phyloP scores from a whole-genome alignment of 2,888 invertebrate genomes.

The Nebria salina region DNA sequence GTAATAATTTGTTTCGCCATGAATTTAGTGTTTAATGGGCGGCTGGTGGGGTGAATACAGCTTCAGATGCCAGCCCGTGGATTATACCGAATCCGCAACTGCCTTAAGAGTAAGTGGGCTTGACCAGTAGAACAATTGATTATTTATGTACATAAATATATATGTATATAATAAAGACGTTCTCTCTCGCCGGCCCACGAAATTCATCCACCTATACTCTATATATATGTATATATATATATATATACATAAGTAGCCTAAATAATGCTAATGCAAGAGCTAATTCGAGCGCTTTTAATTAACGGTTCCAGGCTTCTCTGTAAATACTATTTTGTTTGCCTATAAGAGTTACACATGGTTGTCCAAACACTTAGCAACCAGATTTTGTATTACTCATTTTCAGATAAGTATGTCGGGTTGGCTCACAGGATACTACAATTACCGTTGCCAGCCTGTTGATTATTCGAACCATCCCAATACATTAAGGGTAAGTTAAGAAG shows the following conservation, averaged over 20 bases:
- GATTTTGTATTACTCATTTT: conserved; percentile 67
- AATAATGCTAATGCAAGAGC: too few relatives aligned
- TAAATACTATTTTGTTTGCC: too few relatives aligned
- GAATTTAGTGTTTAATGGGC: conserved; percentile 81
- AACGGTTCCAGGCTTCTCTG: too few relatives aligned
- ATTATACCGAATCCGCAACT: conserved; percentile 81
- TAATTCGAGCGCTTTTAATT: too few relatives aligned
- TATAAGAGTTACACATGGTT: not conserved
- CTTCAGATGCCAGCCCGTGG: conserved; percentile 89
- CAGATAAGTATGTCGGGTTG: conserved; percentile 92
- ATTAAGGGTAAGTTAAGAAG: conserved; percentile 79
- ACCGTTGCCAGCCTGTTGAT: conserved; percentile 96
- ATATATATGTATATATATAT: not conserved
- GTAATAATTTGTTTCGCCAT: not conserved
- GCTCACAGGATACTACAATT: conserved; percentile 94
- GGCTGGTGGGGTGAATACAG: conserved; percentile 90
- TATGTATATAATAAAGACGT: conserved; percentile 5
- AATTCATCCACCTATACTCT: not conserved
- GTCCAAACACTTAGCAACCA: conserved; percentile 27
- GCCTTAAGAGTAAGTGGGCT: conserved; percentile 83
- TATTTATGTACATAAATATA: conserved; percentile 1
- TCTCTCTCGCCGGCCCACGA: conserved; percentile 11
- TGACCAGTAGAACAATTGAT: not conserved
- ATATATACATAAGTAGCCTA: not conserved
- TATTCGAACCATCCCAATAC: conserved; percentile 91